These are phyloP conservation scores for Trachelus stipa DNA, from an alignment of 2,888 invertebrate species.

Conservation along the genomic window DNA sequence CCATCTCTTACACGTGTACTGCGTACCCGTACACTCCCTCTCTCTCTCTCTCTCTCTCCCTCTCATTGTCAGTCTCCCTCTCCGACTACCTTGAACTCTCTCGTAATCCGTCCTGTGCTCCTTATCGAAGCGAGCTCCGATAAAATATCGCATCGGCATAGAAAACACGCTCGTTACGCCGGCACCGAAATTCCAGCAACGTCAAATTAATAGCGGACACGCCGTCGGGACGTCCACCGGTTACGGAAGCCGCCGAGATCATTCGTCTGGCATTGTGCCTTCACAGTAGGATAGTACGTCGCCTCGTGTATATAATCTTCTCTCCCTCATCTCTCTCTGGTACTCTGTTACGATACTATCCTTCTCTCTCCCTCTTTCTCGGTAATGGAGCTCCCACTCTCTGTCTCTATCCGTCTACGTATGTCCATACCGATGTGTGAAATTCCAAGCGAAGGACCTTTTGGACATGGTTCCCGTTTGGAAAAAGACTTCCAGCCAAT, in stretches of 20 bases:
- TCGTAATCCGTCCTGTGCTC: neutral
- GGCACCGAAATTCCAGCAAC: slow-evolving; percentile 34
- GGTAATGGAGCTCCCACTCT: neutral
- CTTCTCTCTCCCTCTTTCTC: neutral
- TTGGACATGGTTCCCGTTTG: neutral
- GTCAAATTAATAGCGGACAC: slow-evolving; percentile 49
- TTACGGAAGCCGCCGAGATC: slow-evolving; percentile 44
- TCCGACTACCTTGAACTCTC: neutral
- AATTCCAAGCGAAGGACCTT: neutral
- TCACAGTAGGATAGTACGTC: slow-evolving; percentile 43
- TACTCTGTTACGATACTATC: neutral
- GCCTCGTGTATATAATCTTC: neutral
- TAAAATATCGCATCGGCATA: slow-evolving; percentile 21
- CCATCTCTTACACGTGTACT: slow-evolving; percentile 9
- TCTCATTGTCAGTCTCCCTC: neutral
- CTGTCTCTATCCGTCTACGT: neutral
- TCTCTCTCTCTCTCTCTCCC: neutral
- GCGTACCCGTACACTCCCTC: slow-evolving; percentile 22
- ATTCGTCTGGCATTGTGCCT: slow-evolving; percentile 45
- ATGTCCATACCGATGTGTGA: neutral
- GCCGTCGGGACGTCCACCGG: slow-evolving; percentile 29
- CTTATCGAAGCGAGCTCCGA: neutral
- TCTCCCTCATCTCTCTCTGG: neutral
- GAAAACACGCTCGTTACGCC: slow-evolving; percentile 35
- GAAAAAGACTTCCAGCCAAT: neutral